A percentile compares a stretch with the other conserved stretches of the same genome.
phyloP scores from a whole-genome alignment of 2,113 vertebrate genomes.

The Marmota monax region DNA sequence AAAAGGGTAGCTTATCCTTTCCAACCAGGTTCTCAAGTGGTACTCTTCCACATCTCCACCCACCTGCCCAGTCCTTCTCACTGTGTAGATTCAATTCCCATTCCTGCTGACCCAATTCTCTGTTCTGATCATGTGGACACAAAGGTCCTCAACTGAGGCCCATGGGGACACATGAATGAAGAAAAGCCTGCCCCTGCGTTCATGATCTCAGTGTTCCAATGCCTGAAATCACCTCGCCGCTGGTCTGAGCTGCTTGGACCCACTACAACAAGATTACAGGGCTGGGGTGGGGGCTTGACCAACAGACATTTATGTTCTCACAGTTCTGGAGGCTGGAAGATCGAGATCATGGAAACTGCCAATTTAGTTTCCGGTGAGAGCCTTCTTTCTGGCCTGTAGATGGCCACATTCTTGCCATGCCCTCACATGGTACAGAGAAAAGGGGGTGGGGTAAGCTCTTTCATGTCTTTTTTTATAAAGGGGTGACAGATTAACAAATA shows the following conservation, averaged over 20 bases:
- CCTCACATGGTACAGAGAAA: neutral
- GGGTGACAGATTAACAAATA: neutral
- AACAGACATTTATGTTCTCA: neutral
- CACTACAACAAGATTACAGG: neutral
- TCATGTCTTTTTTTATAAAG: neutral
- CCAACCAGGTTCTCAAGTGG: slow-evolving; percentile 61
- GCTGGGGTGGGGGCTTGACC: neutral
- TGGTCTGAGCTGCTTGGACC: neutral
- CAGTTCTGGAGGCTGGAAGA: neutral
- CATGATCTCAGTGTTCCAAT: neutral
- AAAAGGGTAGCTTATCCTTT: slow-evolving; percentile 57
- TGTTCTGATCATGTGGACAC: neutral
- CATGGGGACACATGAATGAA: neutral
- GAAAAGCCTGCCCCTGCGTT: neutral
- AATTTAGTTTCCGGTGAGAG: neutral
- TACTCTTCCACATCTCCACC: neutral
- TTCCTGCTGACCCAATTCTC: slow-evolving; percentile 69
- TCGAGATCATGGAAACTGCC: neutral
- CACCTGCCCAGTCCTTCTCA: neutral
- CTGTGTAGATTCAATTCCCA: slow-evolving; percentile 63
- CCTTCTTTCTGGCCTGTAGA: neutral
- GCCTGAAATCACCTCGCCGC: neutral
- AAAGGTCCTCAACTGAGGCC: neutral
- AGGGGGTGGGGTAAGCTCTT: neutral
- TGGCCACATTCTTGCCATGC: neutral